Conservation (phyloP, 2,797 vertebrate species). For the Peromyscus attwateri region DNA sequence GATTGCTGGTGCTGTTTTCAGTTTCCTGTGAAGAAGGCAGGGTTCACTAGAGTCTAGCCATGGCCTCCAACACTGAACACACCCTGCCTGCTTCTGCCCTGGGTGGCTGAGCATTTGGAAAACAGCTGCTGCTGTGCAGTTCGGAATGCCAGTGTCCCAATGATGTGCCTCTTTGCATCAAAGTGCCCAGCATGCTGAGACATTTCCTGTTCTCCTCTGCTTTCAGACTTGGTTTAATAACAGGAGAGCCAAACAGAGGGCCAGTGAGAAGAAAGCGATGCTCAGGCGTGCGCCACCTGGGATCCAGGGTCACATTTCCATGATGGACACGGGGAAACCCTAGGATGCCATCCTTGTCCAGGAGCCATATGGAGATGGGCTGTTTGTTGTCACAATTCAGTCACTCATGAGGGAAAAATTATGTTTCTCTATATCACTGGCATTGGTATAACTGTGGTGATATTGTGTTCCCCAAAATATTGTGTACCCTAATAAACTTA, state of each 20-base stretch:
- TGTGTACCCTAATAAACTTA: no score
- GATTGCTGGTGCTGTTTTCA: background rate
- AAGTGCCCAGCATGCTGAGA: background rate
- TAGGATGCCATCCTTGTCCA: constrained; percentile 80
- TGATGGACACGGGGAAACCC: constrained; percentile 82
- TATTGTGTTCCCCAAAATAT: no score
- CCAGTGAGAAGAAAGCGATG: constrained; percentile 84
- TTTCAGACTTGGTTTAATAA: constrained; percentile 91
- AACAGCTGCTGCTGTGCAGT: background rate
- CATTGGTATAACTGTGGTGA: background rate
- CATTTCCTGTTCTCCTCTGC: constrained; percentile 39
- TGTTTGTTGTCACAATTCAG: constrained; percentile 3
- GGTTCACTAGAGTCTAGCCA: rapidly evolving
- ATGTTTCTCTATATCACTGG: background rate
- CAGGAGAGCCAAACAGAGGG: constrained; percentile 88
- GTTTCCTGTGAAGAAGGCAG: background rate
- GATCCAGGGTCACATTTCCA: constrained; percentile 67
- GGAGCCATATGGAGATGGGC: constrained; percentile 84
- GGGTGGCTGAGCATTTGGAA: no score
- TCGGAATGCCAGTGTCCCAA: background rate
- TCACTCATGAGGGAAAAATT: background rate
- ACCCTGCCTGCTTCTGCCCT: no score
- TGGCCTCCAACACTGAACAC: background rate
- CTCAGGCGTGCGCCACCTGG: constrained; percentile 75
- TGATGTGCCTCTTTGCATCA: background rate